Evolutionary conservation across 2,797 vertebrate species (phyloP).

Genomic region (Hemibagrus guttatus): DNA sequence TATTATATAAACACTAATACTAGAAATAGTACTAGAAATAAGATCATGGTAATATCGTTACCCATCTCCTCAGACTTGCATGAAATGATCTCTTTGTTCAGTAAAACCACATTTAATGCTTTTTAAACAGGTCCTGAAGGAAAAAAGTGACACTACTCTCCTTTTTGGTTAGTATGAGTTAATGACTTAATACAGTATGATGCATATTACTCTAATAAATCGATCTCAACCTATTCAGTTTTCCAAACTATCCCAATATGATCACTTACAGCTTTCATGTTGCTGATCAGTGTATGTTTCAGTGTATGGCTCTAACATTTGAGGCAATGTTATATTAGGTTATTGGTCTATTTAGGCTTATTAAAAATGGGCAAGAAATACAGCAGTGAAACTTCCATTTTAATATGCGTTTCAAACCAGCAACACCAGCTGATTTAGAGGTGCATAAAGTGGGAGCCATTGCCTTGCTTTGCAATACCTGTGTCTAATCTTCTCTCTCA

Average conservation of each 20-base stretch:
- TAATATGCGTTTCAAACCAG: not conserved
- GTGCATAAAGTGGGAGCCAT: not conserved
- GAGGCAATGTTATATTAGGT: not conserved
- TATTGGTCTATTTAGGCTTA: not conserved
- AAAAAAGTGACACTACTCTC: not conserved
- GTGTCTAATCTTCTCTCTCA: not conserved
- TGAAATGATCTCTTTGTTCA: not conserved
- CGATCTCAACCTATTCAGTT: not conserved
- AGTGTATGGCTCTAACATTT: not conserved
- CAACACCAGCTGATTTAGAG: too few relatives aligned
- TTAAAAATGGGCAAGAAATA: not conserved
- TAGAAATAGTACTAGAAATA: not conserved
- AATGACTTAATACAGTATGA: not conserved
- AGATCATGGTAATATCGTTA: not conserved
- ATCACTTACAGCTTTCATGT: not conserved
- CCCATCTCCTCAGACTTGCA: not conserved
- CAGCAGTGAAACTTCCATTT: not conserved
- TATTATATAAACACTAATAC: not conserved
- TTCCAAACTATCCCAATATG: not conserved
- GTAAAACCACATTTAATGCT: not conserved
- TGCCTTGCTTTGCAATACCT: not conserved
- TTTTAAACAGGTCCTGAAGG: not conserved
- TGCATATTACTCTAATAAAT: not conserved
- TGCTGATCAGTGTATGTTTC: not conserved
- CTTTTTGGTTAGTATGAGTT: not conserved